Conservation (phyloP, 1,140 invertebrate genomes). For the Spodoptera litura region DNA sequence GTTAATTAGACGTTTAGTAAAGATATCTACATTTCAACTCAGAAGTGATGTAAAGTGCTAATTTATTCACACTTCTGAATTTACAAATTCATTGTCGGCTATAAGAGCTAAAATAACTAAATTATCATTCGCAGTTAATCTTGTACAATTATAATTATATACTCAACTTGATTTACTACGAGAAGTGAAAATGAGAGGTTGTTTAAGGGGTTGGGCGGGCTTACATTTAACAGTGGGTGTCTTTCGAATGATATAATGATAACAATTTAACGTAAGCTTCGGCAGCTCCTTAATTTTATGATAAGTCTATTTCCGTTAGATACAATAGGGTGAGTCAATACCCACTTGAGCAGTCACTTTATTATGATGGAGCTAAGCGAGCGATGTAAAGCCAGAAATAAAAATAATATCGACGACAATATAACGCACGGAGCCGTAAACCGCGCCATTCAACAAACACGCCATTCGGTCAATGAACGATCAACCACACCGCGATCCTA, state of each 20-base stretch:
- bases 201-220: too few relatives aligned
- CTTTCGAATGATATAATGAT: too few relatives aligned
- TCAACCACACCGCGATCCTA: conserved; percentile 53
- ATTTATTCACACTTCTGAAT: too few relatives aligned
- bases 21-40: too few relatives aligned
- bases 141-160: too few relatives aligned
- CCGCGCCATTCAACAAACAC: conserved; percentile 53
- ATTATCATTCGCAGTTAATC: too few relatives aligned
- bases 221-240: too few relatives aligned
- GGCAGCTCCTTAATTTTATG: background rate
- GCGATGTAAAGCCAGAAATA: conserved; percentile 47
- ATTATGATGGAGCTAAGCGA: conserved; percentile 8
- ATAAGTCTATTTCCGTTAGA: background rate
- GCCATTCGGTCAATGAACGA: conserved; percentile 52
- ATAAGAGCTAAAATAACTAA: too few relatives aligned
- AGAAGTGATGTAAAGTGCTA: too few relatives aligned
- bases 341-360: conserved; percentile 1
- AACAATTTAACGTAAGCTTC: background rate
- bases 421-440: conserved; percentile 63
- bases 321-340: background rate
- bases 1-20: background rate
- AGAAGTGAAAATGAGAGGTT: too few relatives aligned
- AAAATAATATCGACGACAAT: conserved; percentile 56
- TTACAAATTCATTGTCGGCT: too few relatives aligned
- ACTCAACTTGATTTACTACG: too few relatives aligned